Base-by-base conservation (phyloP, 2,888 invertebrate species). In the Cinara cedri region DNA sequence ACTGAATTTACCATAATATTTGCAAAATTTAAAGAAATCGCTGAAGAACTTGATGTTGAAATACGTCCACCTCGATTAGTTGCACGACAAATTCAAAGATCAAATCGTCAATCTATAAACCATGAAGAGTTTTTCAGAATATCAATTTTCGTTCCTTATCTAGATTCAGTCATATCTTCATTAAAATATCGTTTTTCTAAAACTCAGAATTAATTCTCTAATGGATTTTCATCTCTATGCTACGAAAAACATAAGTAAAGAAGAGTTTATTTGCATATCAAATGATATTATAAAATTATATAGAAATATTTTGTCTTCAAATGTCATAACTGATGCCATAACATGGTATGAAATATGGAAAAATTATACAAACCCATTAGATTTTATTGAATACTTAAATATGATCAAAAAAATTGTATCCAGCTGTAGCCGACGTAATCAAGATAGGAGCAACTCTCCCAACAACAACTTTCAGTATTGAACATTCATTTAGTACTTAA, bases 171-270 rank as follows among this genome's bases (percentile, higher is more conserved):
- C 14, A 66, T 66, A 66, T 66, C 66, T 24, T 66, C 49, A 49
- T 66, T 66, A 66, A 66, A 66, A 66, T 8, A 66, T 66, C 66
- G 66, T 3, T 49, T 66, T 66, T 66, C 66, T 66, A 49, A 49
- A 49, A 24, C n/a, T 24, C 66, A 66, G 8, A 66, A 66, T 49
- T 14, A 66, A 66, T 66, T 66, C 24, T 66, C 49, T 66, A 16
- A 66, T 46, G 66, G 46, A 66, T 46, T 34, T 66, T 66, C 66
- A 66, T 66, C 49, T 49, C 9, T 66, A 49, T 66, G 49, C 66
- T 49, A 66, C 24, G 66, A 66, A 66, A 66, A 66, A 66, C 14
- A 10, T 66, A 24, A 66, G 66, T 66, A 66, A 66, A 66, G 13
- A 66, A 49, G 24, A 49, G 24, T 66, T 49, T 66, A 49, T 49